Conservation (phyloP, 2,888 invertebrate genomes). For the Muschampia plurimacula region DNA sequence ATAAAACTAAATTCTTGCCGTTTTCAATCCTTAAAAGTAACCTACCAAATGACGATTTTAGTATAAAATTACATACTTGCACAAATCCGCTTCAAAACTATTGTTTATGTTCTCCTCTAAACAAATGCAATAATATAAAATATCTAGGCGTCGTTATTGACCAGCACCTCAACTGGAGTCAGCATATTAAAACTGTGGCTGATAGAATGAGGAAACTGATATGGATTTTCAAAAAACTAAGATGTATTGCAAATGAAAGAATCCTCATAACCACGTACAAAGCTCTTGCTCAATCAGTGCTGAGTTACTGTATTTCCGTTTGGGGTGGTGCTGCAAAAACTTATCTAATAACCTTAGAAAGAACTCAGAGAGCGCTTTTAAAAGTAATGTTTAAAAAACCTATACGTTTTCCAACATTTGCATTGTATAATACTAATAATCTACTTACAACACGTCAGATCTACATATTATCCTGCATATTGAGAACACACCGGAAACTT, state of each 20-base stretch:
- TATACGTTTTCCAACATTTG: not conserved
- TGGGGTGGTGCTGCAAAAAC: conserved; percentile 11
- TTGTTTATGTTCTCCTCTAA: not conserved
- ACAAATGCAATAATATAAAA: not conserved
- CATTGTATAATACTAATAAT: not conserved
- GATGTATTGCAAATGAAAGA: not conserved
- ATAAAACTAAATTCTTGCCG: conserved; percentile 30
- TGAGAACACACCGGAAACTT: not conserved
- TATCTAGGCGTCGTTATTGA: conserved; percentile 26
- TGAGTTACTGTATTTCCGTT: conserved; percentile 5
- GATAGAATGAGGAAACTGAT: conserved; percentile 22
- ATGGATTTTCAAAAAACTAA: conserved; percentile 32
- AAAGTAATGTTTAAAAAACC: conserved; percentile 10
- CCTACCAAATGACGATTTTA: conserved; percentile 4
- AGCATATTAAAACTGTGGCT: conserved; percentile 13
- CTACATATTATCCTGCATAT: not conserved
- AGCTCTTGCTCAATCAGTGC: conserved; percentile 9
- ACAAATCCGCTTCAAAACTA: not conserved
- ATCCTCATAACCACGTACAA: conserved; percentile 11
- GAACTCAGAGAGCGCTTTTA: conserved; percentile 4
- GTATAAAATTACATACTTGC: conserved; percentile 16
- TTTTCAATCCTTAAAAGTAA: conserved; percentile 20
- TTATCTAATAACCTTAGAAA: conserved; percentile 1
- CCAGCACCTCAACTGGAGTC: conserved; percentile 21
- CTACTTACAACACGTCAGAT: conserved; percentile 6